A percentile compares a stretch with the other conserved stretches of the same genome.
phyloP scores from a whole-genome alignment of 1,140 invertebrate genomes.

The Cherax destructor region DNA sequence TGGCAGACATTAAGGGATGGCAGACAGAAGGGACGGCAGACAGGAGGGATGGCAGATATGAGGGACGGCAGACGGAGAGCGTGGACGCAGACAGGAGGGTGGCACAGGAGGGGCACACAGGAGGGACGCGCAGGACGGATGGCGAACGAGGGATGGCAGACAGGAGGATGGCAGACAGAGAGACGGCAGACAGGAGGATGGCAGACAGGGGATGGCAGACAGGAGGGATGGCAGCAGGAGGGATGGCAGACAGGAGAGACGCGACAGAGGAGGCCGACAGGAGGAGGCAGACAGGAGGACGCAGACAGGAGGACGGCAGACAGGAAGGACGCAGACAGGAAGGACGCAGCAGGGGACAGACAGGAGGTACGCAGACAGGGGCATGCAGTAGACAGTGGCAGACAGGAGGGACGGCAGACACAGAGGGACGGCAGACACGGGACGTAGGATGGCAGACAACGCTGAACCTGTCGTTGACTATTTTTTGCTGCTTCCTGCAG shows the following conservation, averaged over 20 bases:
- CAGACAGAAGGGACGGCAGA: no score
- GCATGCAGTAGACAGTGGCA: no score
- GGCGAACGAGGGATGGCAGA: no score
- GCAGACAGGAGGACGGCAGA: background rate
- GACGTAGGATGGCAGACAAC: no score
- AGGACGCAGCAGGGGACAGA: background rate
- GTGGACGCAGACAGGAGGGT: background rate
- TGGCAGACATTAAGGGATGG: no score
- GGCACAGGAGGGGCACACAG: background rate
- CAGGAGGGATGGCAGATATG: background rate
- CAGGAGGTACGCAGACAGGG: no score
- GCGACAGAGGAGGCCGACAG: background rate
- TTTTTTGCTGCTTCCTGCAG: constrained; percentile 47
- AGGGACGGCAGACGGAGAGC: background rate
- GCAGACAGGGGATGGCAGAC: background rate
- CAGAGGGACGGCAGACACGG: no score
- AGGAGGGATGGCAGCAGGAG: background rate
- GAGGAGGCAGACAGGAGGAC: background rate
- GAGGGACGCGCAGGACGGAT: no score
- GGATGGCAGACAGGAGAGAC: background rate
- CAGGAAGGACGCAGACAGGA: background rate
- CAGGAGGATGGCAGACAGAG: no score
- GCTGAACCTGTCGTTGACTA: constrained; percentile 43
- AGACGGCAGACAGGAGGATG: no score
- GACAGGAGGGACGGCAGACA: constrained; percentile 3